These are phyloP conservation scores for Amblyornis subalaris DNA, from an alignment of 2,113 vertebrate genomes.

Conservation along the genomic window DNA sequence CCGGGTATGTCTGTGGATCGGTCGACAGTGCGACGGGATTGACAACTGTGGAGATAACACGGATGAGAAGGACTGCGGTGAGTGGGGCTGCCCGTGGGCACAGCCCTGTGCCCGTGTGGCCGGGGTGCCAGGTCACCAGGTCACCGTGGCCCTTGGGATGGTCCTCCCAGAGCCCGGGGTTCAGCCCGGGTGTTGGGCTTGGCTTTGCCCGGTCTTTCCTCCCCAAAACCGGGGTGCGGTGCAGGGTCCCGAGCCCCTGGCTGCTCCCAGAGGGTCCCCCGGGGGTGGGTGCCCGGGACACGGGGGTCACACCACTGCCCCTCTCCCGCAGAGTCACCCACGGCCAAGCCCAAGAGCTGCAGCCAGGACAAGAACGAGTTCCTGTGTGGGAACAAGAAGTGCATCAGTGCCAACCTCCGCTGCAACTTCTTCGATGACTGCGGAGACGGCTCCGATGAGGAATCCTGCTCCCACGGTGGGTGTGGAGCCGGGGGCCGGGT, in stretches of 20 bases:
- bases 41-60: constrained; percentile 92
- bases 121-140: not conserved
- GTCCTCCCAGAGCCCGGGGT: not conserved
- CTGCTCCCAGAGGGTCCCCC: rapidly evolving
- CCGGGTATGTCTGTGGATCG: constrained; percentile 88
- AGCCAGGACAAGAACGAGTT: constrained; percentile 89
- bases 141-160: not conserved
- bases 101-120: not conserved
- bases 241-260: not conserved
- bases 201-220: rapidly evolving
- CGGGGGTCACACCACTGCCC: not conserved
- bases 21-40: constrained; percentile 86
- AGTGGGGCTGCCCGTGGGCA: constrained; percentile 27
- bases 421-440: constrained; percentile 96
- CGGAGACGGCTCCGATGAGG: constrained; percentile 88
- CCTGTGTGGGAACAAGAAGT: constrained; percentile 82
- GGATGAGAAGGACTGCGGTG: constrained; percentile 89
- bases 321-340: not conserved
- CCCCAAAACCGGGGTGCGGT: rapidly evolving
- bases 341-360: constrained; percentile 72
- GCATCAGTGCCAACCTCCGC: constrained; percentile 84
- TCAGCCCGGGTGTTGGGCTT: not conserved
- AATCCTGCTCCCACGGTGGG: constrained; percentile 78
- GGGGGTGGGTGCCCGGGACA: not conserved
- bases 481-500: rapidly evolving